Percentiles rank a stretch among this genome's conserved stretches.
Evolutionary conservation across 2,113 vertebrate genomes (phyloP).

Genomic region (Dasyprocta punctata): DNA sequence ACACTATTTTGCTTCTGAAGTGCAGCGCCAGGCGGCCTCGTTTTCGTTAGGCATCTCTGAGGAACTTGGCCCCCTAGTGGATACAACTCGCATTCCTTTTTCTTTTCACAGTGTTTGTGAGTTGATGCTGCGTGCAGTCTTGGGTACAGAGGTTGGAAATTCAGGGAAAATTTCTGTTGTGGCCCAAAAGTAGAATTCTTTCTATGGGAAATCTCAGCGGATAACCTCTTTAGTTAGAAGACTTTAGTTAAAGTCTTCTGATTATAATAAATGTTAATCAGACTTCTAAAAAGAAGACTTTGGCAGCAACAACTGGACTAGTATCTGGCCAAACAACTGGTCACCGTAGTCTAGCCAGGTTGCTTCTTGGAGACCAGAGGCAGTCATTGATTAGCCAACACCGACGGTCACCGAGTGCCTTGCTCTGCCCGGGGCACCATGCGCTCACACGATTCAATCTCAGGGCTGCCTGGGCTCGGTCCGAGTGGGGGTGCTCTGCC

Average conservation of each 20-base stretch:
- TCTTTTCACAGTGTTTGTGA: not conserved
- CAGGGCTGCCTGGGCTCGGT: not conserved
- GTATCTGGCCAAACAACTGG: not conserved
- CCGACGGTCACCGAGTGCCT: not conserved
- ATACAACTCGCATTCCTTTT: not conserved
- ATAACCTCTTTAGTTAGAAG: not conserved
- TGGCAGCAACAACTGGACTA: not conserved
- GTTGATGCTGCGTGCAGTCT: not conserved
- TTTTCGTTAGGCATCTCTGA: not conserved
- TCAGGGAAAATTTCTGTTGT: not conserved
- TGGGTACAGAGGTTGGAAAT: not conserved
- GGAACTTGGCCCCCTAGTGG: not conserved
- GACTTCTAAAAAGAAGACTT: not conserved
- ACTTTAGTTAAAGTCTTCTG: not conserved
- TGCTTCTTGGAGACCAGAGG: not conserved
- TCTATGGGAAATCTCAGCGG: not conserved
- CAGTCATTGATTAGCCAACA: no score
- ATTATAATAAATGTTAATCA: not conserved
- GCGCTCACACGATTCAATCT: not conserved
- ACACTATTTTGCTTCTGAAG: no score
- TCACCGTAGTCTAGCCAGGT: not conserved
- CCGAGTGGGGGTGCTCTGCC: not conserved
- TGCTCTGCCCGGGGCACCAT: not conserved
- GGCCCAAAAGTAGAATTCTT: not conserved
- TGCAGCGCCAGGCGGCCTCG: not conserved